Conservation (phyloP, 2,797 vertebrate species). For the Yasuhikotakia modesta region DNA sequence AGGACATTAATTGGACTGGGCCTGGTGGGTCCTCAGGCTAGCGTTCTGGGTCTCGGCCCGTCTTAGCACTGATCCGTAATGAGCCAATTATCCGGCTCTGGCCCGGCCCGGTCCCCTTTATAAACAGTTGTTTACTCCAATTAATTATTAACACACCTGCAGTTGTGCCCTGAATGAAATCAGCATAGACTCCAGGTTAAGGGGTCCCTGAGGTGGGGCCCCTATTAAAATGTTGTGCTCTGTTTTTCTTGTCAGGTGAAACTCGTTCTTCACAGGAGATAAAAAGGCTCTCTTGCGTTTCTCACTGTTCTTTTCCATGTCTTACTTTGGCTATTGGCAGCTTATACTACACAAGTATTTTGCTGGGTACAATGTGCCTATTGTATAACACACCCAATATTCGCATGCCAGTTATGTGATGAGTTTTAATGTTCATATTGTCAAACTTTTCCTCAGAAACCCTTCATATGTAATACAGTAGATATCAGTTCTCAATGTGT, state of each 20-base stretch:
- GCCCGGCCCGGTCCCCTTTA: slow-evolving; percentile 52
- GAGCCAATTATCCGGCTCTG: slow-evolving; percentile 63
- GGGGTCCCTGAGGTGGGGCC: slow-evolving; percentile 48
- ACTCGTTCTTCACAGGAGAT: slow-evolving; percentile 48
- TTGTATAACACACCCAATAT: neutral
- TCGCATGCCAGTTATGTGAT: neutral
- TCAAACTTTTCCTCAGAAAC: too few species aligned
- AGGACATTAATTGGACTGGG: slow-evolving; percentile 61
- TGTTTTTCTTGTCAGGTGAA: slow-evolving; percentile 50
- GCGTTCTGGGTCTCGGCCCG: slow-evolving; percentile 51
- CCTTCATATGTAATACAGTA: too few species aligned
- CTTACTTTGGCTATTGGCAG: neutral
- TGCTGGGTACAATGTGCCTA: neutral
- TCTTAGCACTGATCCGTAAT: slow-evolving; percentile 55
- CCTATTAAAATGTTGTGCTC: slow-evolving; percentile 56
- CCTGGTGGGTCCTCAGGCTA: slow-evolving; percentile 48
- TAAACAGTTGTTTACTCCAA: slow-evolving; percentile 65
- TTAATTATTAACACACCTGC: slow-evolving; percentile 61
- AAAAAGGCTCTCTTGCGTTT: slow-evolving; percentile 34
- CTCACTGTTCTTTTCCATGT: slow-evolving; percentile 2
- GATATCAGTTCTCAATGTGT: too few species aligned
- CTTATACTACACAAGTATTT: slow-evolving; percentile 9
- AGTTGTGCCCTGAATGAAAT: slow-evolving; percentile 58
- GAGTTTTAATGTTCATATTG: too few species aligned
- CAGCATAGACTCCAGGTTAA: slow-evolving; percentile 50